Percentiles rank a stretch among this genome's conserved stretches.
These are phyloP conservation scores for Malurus splendens DNA, from an alignment of 2,797 vertebrate species.

Conservation along the genomic window DNA sequence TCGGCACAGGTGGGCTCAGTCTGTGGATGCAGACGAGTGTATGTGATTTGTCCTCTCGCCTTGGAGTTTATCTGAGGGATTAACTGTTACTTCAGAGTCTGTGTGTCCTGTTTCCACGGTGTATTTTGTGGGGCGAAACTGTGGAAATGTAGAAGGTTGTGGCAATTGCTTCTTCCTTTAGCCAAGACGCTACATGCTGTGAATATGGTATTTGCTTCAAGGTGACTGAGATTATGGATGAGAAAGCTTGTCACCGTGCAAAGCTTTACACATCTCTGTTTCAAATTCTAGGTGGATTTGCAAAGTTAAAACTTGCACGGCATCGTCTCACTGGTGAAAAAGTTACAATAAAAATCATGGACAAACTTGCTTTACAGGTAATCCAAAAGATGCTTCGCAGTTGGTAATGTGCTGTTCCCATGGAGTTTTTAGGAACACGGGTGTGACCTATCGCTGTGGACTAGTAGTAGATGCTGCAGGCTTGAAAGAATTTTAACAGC, in stretches of 20 bases:
- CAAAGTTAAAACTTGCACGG: constrained; percentile 89
- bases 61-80: rapidly evolving
- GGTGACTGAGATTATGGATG: rapidly evolving
- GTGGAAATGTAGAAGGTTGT: not conserved
- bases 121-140: rapidly evolving
- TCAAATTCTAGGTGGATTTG: constrained; percentile 85
- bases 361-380: constrained; percentile 90
- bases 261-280: not conserved
- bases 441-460: rapidly evolving
- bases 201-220: rapidly evolving
- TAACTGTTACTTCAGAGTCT: no score
- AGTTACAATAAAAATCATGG: constrained; percentile 95
- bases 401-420: not conserved
- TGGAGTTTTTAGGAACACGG: rapidly evolving
- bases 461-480: not conserved
- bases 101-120: rapidly evolving
- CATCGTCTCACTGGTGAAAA: constrained; percentile 90
- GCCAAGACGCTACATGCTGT: rapidly evolving
- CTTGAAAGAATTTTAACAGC: not conserved
- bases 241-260: rapidly evolving
- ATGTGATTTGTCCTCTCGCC: rapidly evolving
- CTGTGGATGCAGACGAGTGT: rapidly evolving
- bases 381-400: constrained; percentile 6
- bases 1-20: constrained; percentile 82
- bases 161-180: not conserved